Evolutionary conservation across 1,140 invertebrate species (phyloP).

Genomic region (Aphis gossypii): DNA sequence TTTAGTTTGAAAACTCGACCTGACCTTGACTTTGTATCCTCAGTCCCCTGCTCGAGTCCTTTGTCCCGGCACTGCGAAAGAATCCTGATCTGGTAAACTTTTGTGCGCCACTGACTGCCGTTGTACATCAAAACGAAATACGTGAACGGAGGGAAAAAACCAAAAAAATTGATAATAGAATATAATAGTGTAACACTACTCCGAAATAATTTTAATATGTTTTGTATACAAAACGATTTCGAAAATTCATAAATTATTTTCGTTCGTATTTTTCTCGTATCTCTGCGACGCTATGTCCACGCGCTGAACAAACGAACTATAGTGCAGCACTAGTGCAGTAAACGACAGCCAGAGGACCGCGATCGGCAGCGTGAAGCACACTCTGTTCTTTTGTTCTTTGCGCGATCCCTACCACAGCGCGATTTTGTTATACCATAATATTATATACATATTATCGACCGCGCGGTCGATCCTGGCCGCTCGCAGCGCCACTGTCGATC

Average conservation of each 20-base stretch:
- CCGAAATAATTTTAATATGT: background rate
- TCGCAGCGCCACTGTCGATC: slow-evolving; percentile 28
- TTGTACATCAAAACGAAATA: slow-evolving; percentile 3
- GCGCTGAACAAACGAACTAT: background rate
- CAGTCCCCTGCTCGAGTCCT: background rate
- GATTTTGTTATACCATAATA: background rate
- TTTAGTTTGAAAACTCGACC: background rate
- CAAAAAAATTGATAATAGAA: background rate
- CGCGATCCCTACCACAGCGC: slow-evolving; percentile 20
- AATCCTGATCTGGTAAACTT: background rate
- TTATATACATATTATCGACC: slow-evolving; percentile 14
- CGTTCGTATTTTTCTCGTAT: background rate
- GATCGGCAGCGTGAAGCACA: slow-evolving; percentile 32
- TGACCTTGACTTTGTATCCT: slow-evolving; percentile 14
- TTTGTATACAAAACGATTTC: background rate
- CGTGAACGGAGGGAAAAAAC: background rate
- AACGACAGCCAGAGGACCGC: background rate
- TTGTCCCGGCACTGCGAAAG: background rate
- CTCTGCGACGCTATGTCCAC: background rate
- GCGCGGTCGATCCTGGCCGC: background rate
- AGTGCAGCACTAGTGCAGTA: background rate
- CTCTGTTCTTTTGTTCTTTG: slow-evolving; percentile 33
- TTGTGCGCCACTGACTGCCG: background rate
- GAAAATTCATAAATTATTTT: background rate
- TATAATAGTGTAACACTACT: background rate